Evolutionary conservation across 2,113 vertebrate genomes (phyloP).

Genomic region (Azemiops feae): DNA sequence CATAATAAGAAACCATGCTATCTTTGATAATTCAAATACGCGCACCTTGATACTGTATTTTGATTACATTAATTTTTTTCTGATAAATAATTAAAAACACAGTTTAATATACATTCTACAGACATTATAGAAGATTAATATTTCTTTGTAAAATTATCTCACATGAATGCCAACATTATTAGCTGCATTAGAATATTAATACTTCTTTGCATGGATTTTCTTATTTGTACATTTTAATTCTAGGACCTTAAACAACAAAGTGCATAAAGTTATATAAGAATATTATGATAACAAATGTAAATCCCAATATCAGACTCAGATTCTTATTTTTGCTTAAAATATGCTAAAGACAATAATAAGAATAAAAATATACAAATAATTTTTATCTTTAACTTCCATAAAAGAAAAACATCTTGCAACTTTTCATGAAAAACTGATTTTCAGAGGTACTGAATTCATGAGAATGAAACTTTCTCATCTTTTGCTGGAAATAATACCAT

Average conservation of each 20-base stretch:
- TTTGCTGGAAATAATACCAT: not conserved
- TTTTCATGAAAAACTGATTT: not conserved
- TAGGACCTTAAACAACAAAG: not conserved
- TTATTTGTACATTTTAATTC: not conserved
- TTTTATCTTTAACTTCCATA: not conserved
- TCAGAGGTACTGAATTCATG: not conserved
- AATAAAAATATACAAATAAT: not conserved
- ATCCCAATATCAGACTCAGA: not conserved
- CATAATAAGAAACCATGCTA: not conserved
- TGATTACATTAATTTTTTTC: not conserved
- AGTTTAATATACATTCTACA: not conserved
- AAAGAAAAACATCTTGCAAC: not conserved
- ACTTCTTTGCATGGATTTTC: not conserved
- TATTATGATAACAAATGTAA: not conserved
- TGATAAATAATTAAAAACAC: not conserved
- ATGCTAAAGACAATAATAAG: not conserved
- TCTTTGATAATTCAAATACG: not conserved
- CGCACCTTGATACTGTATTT: not conserved
- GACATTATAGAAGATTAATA: not conserved
- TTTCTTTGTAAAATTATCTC: not conserved
- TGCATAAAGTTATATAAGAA: not conserved
- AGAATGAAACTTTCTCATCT: not conserved
- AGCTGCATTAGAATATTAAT: not conserved
- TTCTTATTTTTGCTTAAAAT: not conserved
- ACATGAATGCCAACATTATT: not conserved